Evolutionary conservation across 2,888 invertebrate genomes (phyloP), one percentile per base, ranked within the genome.

Genomic region (Ophioninae sp.): DNA sequence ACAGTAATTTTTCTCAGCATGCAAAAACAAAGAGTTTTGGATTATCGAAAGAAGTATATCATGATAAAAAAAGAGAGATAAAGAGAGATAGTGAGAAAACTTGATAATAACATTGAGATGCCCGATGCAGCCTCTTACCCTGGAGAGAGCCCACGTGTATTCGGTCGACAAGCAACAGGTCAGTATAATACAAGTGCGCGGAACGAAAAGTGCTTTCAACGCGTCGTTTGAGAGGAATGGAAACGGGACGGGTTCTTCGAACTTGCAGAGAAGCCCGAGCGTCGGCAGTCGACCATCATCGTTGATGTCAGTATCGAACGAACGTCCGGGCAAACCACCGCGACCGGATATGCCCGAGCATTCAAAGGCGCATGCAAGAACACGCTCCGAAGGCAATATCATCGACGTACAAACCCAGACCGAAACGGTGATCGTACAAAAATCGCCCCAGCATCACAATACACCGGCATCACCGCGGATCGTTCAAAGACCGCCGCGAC

Each of bases 121-220:
- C 84, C 84, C 79, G 84, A 84, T 87, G 84, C 89, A 93, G 93
- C 91, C 90, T 41, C 86, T 93, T 20, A 94, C 94, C 64, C 93
- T 96, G 86, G 96, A 96, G 91, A 94, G 95, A 88, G 95, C 96
- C 68, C 96, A 96, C 91, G 94, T 96, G 76, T 96, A 96, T 93
- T 95, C 95, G 51, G 95, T 96, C 69, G 96, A 96, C 91, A 96
- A 96, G 92, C 96, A 96, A 84, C 96, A 96, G 90, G 96, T 96
- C 83, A 96, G 96, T 76, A 94, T 95, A 88, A 95, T 95, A 79
- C 95, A 95, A 90, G 95, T 95, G 84, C 94, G 94, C 81, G 92
- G 92, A 85, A 91, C 89, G 87, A 84, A 85, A 71, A 67, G 59
- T 23, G 56, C 76, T 41, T 63, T 82, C 85, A 83, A 79, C 67